A percentile compares a stretch with the other conserved stretches of the same genome.
phyloP scores from a whole-genome alignment of 2,888 invertebrate species.

The Mythimna impura region DNA sequence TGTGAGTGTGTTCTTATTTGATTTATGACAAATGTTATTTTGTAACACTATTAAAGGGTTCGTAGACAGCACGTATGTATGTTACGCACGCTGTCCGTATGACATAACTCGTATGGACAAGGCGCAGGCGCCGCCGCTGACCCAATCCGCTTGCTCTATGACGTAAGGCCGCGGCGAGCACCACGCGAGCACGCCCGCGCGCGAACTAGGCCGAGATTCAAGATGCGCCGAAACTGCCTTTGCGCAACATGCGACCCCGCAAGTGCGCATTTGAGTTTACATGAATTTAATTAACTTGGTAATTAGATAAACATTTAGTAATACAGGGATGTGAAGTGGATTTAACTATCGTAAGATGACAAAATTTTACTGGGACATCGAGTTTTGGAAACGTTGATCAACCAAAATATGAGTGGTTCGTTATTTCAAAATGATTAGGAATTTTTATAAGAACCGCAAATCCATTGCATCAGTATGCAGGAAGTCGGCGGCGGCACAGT shows the following conservation, averaged over 20 bases:
- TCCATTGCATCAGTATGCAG: slow-evolving; percentile 72
- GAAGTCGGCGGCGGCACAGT: slow-evolving; percentile 66
- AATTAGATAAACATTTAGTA: slow-evolving; percentile 39
- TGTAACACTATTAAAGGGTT: slow-evolving; percentile 64
- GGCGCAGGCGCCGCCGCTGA: slow-evolving; percentile 78
- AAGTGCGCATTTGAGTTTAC: slow-evolving; percentile 34
- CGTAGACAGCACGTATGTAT: slow-evolving; percentile 74
- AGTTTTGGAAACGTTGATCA: background rate
- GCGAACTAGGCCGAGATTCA: slow-evolving; percentile 83
- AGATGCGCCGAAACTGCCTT: slow-evolving; percentile 84
- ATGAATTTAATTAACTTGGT: slow-evolving; percentile 32
- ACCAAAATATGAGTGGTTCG: slow-evolving; percentile 34
- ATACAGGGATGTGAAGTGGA: slow-evolving; percentile 1
- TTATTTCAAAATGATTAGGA: slow-evolving; percentile 60
- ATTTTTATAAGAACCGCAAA: slow-evolving; percentile 62
- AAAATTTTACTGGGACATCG: background rate
- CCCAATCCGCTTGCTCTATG: slow-evolving; percentile 81
- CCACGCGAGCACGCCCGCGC: slow-evolving; percentile 62
- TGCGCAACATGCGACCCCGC: slow-evolving; percentile 70
- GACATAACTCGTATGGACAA: slow-evolving; percentile 84
- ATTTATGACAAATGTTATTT: slow-evolving; percentile 58
- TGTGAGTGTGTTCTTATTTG: slow-evolving; percentile 36
- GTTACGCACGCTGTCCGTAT: slow-evolving; percentile 73
- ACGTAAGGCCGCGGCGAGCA: slow-evolving; percentile 75
- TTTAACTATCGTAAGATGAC: background rate